Conservation (phyloP, 2,113 vertebrate genomes). For the Grammomys dolichurus region DNA sequence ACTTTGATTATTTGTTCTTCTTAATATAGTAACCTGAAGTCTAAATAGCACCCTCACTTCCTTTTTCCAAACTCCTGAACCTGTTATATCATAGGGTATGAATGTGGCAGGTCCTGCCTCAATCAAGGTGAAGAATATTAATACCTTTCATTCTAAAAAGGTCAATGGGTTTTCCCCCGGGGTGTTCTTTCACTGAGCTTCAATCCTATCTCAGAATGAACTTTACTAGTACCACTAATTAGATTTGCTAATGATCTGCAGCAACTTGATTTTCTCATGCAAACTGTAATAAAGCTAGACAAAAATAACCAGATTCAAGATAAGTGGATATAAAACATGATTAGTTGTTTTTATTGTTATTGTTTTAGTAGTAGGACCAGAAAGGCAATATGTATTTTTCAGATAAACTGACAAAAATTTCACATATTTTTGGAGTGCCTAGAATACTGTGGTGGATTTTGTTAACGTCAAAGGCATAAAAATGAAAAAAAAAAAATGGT, state of each 20-base stretch:
- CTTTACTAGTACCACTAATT: background rate
- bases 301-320: slow-evolving; percentile 32
- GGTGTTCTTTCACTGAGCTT: slow-evolving; percentile 13
- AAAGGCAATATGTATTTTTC: slow-evolving; percentile 2
- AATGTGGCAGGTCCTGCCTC: background rate
- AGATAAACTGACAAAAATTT: slow-evolving; percentile 17
- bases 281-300: slow-evolving; percentile 31
- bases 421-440: slow-evolving; percentile 41
- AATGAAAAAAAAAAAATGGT: background rate
- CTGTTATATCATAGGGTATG: background rate
- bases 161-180: slow-evolving; percentile 2
- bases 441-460: background rate
- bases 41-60: background rate
- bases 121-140: slow-evolving; percentile 7
- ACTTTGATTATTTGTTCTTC: background rate
- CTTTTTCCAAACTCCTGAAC: background rate
- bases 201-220: background rate
- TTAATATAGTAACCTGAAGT: background rate
- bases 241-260: slow-evolving; percentile 38
- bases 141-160: background rate
- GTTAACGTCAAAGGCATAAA: slow-evolving; percentile 29
- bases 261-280: slow-evolving; percentile 51
- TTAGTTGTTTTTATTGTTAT: background rate
- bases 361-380: background rate
- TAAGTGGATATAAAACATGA: slow-evolving; percentile 46